Evolutionary conservation across 2,797 vertebrate genomes (phyloP), one percentile per base, ranked within the genome.

Genomic region (Chelon auratus): DNA sequence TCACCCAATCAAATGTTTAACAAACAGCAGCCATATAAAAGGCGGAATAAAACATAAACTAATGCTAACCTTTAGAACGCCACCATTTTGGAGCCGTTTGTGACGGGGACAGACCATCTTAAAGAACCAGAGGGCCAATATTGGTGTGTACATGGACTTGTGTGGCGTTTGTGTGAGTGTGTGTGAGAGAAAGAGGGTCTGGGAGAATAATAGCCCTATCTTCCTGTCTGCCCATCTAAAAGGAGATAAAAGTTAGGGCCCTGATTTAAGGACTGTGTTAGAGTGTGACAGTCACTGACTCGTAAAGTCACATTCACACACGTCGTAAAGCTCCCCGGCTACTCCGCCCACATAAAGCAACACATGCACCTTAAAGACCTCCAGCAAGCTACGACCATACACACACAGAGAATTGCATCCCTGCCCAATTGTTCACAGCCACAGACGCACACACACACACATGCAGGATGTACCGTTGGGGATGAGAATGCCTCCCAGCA

Each of bases 401-500:
- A 43, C 63, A 68, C 59, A 75, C 33, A 51, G 24, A 54, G 57
- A 57, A 13, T 66, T 79, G 70, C 50, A 54, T 76, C 52, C 51
- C 24, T 24, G 45, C 68, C 39, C 36, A 45, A 51, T 69, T 67
- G 50, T 64, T 60, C 54, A 57, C 48, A 57, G 56, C 36, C 57
- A 20, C 3, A 62, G 40, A 37, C n/a, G n/a, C 47, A 75, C 54
- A 62, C 76, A 62, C 18, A 64, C 73, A 78, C 65, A 73, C 58
- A 81, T 59, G 66, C 1, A 72, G 3, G 15, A 60, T 4, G 54
- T 89, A 99, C 98, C 98, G 0, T 99, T 99, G 0, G 98, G 98
- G 84, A 99, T 99, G 88, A 99, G 94, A 91, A 99, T 97, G 78
- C 97, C 97, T 52, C 96, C 97, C 1, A 98, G 86, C 98, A 99